Base-by-base conservation (phyloP, 2,888 invertebrate genomes). In the Cyclophora punctaria region DNA sequence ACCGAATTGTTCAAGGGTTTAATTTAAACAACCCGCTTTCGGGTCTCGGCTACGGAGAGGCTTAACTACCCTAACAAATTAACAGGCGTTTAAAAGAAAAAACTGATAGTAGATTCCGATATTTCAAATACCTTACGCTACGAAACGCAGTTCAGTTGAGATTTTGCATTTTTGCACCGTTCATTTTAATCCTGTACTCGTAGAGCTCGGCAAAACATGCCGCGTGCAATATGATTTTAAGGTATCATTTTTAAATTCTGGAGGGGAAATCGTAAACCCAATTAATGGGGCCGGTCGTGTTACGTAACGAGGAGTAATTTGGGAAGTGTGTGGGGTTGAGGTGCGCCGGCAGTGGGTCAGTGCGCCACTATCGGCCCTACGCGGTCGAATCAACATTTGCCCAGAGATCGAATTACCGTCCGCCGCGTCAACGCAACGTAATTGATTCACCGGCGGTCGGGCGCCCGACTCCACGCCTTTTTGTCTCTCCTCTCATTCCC, bases 311-410 rank as follows among this genome's bases (percentile, higher is more conserved):
- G 37, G 37, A 5, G 37, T 50, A 50, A 50, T 48, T 45, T 48
- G 42, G 35, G 50, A 50, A 48, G 48, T 48, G 53, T 20, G 33
- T 44, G 5, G 42, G 20, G 45, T 4, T 4, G 42, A 7, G 44
- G 4, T 2, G 56, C 50, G 48, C 54, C 58, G 53, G 52, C 52
- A 49, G 47, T 56, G 69, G 68, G 44, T 44, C 20, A 20, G 20
- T 6, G 37, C 37, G 37, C 33, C 44, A 44, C 44, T 44, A 44
- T 34, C 64, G 68, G 72, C 73, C 80, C 76, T 66, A 76, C 75
- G 84, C 75, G 84, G 82, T 76, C 84, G 69, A 82, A 85, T 80
- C 86, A 88, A 87, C 87, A 84, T 87, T 87, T 86, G 70, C 85
- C 73, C 71, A 75, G 72, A 75, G 83, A 85, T 87, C 78, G 83